phyloP scores from a whole-genome alignment of 1,140 invertebrate genomes.

The Nephila pilipes region DNA sequence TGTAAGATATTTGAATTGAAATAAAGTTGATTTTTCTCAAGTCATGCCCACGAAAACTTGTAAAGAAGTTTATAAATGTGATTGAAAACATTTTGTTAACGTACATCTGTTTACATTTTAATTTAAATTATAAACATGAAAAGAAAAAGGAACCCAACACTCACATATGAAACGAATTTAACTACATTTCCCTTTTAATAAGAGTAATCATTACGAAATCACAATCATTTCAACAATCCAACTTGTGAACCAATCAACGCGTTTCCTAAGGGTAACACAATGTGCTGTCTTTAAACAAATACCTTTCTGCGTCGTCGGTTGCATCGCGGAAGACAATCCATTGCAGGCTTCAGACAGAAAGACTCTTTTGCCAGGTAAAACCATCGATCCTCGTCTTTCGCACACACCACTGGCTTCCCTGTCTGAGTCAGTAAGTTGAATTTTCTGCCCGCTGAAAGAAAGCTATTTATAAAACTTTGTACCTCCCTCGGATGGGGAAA shows the following conservation, averaged over 20 bases:
- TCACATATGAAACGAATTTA: too few relatives aligned
- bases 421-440: constrained; percentile 48
- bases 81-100: too few relatives aligned
- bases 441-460: constrained; percentile 34
- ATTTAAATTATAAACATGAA: too few relatives aligned
- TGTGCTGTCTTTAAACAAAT: constrained; percentile 1
- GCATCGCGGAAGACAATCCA: background rate
- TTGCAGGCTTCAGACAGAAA: constrained; percentile 2
- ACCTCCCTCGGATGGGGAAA: background rate
- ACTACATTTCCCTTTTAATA: background rate
- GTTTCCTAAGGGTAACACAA: background rate
- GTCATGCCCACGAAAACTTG: too few relatives aligned
- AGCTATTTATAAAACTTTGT: constrained; percentile 56
- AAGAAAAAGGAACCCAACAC: too few relatives aligned
- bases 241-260: background rate
- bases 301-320: background rate
- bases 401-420: constrained; percentile 44
- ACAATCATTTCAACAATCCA: background rate
- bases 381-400: constrained; percentile 42
- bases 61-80: too few relatives aligned
- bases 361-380: constrained; percentile 36
- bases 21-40: too few relatives aligned
- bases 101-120: too few relatives aligned
- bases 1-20: too few relatives aligned
- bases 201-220: background rate